A percentile compares a stretch with the other conserved stretches of the same genome.
These are phyloP conservation scores for Polyergus mexicanus DNA, from an alignment of 1,140 invertebrate genomes.

Conservation along the genomic window DNA sequence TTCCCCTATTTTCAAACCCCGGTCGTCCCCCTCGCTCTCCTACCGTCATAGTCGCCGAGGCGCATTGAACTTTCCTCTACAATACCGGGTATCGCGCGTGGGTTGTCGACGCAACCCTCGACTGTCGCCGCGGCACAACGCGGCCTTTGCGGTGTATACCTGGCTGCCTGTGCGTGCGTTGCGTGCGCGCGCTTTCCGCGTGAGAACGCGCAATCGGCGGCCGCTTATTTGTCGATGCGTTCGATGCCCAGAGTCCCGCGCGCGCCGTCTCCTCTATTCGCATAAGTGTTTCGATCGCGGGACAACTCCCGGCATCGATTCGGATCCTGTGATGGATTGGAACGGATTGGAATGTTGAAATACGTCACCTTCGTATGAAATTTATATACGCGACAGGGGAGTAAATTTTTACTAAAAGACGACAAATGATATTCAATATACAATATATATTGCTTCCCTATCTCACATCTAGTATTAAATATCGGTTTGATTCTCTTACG, in stretches of 20 bases:
- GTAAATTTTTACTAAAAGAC: too few species aligned
- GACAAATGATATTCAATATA: neutral
- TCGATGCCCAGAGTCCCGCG: neutral
- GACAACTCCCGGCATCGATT: neutral
- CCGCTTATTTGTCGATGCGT: slow-evolving; percentile 65
- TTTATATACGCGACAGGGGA: too few species aligned
- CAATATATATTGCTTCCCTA: neutral
- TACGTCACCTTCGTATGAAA: neutral
- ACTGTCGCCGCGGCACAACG: slow-evolving; percentile 52
- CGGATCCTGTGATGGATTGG: slow-evolving; percentile 8
- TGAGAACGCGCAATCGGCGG: slow-evolving; percentile 71
- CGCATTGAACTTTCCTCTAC: slow-evolving; percentile 74
- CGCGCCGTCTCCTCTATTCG: neutral
- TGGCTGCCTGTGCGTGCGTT: slow-evolving; percentile 47
- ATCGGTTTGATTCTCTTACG: neutral
- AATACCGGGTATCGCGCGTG: slow-evolving; percentile 71
- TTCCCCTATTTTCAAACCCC: slow-evolving; percentile 1
- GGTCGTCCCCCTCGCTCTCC: slow-evolving; percentile 38
- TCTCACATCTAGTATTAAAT: neutral
- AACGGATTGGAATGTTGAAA: slow-evolving; percentile 19
- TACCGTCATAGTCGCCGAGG: slow-evolving; percentile 72
- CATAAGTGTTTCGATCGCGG: neutral
- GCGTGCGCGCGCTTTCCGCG: slow-evolving; percentile 73
- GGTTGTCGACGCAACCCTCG: slow-evolving; percentile 69
- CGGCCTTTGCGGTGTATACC: slow-evolving; percentile 66